Conservation (phyloP, 2,797 vertebrate genomes). For the Cyprinodon diabolis region DNA sequence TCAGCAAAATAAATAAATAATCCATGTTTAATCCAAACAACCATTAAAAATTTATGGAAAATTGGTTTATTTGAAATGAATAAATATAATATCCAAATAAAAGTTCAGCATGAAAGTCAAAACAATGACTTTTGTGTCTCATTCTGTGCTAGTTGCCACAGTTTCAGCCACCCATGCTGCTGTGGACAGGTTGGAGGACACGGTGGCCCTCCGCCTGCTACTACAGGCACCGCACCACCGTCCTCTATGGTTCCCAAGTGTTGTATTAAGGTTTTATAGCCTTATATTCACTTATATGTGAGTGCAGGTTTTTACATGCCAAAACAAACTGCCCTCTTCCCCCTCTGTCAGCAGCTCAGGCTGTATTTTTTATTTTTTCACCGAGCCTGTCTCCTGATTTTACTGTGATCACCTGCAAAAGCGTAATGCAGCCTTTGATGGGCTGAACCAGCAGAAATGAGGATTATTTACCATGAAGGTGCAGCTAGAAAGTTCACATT, state of each 20-base stretch:
- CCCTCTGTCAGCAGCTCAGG: slow-evolving; percentile 74
- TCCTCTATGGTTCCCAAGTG: slow-evolving; percentile 68
- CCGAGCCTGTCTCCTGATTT: slow-evolving; percentile 52
- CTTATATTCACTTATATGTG: slow-evolving; percentile 74
- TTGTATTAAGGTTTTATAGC: slow-evolving; percentile 72
- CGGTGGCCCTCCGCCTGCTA: slow-evolving; percentile 51
- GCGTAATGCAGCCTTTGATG: slow-evolving; percentile 63
- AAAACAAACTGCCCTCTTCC: slow-evolving; percentile 77
- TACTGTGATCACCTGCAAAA: slow-evolving; percentile 72
- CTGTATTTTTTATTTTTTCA: slow-evolving; percentile 61
- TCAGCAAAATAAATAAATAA: background rate
- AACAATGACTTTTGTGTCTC: background rate
- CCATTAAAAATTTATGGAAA: background rate
- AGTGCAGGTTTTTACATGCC: slow-evolving; percentile 66
- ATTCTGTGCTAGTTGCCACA: slow-evolving; percentile 35
- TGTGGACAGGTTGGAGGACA: slow-evolving; percentile 63
- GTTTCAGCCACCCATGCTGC: slow-evolving; percentile 63
- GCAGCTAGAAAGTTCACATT: slow-evolving; percentile 69
- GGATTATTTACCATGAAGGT: slow-evolving; percentile 70
- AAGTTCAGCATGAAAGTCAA: background rate
- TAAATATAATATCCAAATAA: too few relatives aligned
- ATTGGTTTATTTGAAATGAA: background rate
- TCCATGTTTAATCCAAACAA: background rate
- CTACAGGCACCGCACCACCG: slow-evolving; percentile 37
- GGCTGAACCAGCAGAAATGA: slow-evolving; percentile 67